A percentile compares a stretch with the other conserved stretches of the same genome.
phyloP scores from a whole-genome alignment of 2,888 invertebrate genomes.

The Oscheius sp. region DNA sequence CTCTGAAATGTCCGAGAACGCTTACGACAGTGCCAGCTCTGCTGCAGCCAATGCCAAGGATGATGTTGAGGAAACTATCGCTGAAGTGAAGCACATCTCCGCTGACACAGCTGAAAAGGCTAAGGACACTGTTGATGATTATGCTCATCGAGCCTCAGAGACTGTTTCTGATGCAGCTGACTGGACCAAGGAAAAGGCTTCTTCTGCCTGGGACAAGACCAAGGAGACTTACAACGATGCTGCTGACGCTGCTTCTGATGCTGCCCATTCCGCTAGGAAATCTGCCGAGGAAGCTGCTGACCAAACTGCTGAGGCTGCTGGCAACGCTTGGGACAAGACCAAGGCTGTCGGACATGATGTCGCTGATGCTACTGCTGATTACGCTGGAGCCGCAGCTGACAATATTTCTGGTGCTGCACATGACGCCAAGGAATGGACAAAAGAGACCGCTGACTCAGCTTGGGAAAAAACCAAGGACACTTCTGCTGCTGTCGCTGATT shows the following conservation, averaged over 20 bases:
- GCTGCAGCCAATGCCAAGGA: background rate
- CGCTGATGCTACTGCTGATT: background rate
- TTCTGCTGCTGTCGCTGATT: background rate
- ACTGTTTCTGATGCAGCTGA: slow-evolving; percentile 1
- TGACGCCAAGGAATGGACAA: slow-evolving; percentile 17
- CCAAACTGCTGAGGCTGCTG: slow-evolving; percentile 5
- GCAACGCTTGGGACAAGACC: background rate
- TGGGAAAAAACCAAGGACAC: slow-evolving; percentile 9
- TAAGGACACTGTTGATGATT: slow-evolving; percentile 17
- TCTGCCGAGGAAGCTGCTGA: background rate
- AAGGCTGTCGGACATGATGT: background rate
- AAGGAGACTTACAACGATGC: background rate
- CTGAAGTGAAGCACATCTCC: slow-evolving; percentile 1
- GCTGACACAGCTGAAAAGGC: background rate
- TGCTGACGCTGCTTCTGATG: slow-evolving; percentile 1
- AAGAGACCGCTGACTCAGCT: slow-evolving; percentile 7
- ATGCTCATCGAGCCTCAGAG: background rate
- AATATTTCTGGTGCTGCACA: background rate
- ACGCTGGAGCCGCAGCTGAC: background rate
- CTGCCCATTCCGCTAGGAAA: background rate
- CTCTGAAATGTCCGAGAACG: slow-evolving; percentile 4
- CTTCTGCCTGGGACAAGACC: slow-evolving; percentile 20
- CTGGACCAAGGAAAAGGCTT: slow-evolving; percentile 6
- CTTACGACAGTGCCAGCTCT: slow-evolving; percentile 1
- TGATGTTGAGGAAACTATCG: background rate